Percentiles rank a stretch among this genome's conserved stretches.
Evolutionary conservation across 2,113 vertebrate species (phyloP).

Genomic region (Oncorhynchus clarkii): DNA sequence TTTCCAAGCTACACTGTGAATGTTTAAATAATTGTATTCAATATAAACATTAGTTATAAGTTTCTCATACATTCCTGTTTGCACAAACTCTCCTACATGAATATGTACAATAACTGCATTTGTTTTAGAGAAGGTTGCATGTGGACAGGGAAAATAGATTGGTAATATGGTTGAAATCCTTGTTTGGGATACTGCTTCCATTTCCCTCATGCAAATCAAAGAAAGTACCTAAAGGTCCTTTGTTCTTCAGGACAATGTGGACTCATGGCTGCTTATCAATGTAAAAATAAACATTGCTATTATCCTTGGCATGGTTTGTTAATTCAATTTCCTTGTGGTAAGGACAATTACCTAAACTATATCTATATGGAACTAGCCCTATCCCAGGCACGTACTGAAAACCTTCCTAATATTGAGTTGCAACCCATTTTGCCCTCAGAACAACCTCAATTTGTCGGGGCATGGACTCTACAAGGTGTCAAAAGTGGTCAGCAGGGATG

Average conservation of each 20-base stretch:
- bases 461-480: too few relatives aligned
- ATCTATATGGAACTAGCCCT: not conserved
- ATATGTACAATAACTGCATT: not conserved
- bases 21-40: too few relatives aligned
- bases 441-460: too few relatives aligned
- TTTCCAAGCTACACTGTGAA: too few relatives aligned
- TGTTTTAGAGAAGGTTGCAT: not conserved
- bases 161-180: not conserved
- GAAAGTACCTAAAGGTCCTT: not conserved
- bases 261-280: not conserved
- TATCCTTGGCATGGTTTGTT: not conserved
- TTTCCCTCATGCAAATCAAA: not conserved
- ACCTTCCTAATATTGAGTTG: too few relatives aligned
- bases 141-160: not conserved
- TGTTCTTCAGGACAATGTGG: not conserved
- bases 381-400: too few relatives aligned
- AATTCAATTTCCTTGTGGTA: not conserved
- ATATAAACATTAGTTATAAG: too few relatives aligned
- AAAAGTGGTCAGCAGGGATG: too few relatives aligned
- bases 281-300: not conserved
- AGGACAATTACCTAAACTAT: not conserved
- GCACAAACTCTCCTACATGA: not conserved
- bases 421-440: too few relatives aligned
- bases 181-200: not conserved
- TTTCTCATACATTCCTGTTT: constrained; percentile 6